Evolutionary conservation across 1,140 invertebrate genomes (phyloP), one percentile per base, ranked within the genome.

Genomic region (Heliconius melpomene): DNA sequence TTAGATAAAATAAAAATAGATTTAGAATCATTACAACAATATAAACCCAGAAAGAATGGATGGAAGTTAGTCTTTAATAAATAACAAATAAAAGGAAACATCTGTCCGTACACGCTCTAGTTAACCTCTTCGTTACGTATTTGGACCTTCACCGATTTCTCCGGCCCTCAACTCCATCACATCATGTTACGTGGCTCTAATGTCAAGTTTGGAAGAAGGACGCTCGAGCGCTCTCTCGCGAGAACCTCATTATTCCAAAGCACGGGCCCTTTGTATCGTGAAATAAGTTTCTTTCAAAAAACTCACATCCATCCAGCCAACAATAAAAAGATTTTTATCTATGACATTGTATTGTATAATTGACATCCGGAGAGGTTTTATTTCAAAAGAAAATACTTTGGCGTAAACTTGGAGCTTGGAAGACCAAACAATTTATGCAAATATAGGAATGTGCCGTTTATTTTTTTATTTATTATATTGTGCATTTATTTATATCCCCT

Each of bases 241-340:
- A 85, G 86, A 87, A 87, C 87, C 92, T 93, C 90, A 93, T 93
- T 93, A 93, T 93, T 93, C 91, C 86, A 86, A 86, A 88, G 91
- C 92, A 93, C 92, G 92, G 84, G 82, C 86, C 86, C 89, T 92
- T 93, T 92, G 90, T 92, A 89, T 88, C 81, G 84, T 88, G 84
- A 91, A 93, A 93, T 93, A 93, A 93, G 92, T 90, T 92, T 93
- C 90, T 90, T 92, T 93, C 90, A 90, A 89, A 90, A 91, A 87
- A 46, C 89, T 91, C 90, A 90, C 89, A 91, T 84, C 87, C 80
- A 82, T 81, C 75, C 79, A 60, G 52, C 79, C 77, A 72, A 79
- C 78, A 78, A 82, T 80, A 82, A 78, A 78, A 75, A 78, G 76
- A 81, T 78, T 81, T 77, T 75, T 78, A 78, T 81, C 80, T 81